Evolutionary conservation across 1,140 invertebrate genomes (phyloP).

Genomic region (Diachasma alloeum): DNA sequence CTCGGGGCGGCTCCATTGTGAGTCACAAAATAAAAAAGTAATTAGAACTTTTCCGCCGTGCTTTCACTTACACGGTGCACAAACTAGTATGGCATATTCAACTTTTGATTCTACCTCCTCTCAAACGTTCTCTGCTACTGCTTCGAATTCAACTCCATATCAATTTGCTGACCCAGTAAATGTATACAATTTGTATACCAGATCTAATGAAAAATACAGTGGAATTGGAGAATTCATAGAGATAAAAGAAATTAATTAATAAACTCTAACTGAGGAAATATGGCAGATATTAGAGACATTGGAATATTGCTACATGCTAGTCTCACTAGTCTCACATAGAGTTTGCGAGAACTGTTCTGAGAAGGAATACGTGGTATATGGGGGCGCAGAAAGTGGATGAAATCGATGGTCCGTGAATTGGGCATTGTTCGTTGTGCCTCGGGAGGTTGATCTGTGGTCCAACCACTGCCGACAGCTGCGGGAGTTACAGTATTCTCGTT

Average conservation of each 20-base stretch:
- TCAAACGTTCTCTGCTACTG: not conserved
- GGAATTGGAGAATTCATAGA: no score
- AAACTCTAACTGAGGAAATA: no score
- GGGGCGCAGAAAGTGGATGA: not conserved
- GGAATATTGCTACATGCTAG: not conserved
- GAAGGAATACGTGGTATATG: not conserved
- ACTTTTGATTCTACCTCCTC: conserved; percentile 3
- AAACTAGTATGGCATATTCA: not conserved
- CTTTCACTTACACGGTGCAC: conserved; percentile 22
- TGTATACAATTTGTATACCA: not conserved
- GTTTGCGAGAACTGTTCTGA: not conserved
- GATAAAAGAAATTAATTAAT: no score
- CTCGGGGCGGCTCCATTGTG: conserved; percentile 15
- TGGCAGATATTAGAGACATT: no score
- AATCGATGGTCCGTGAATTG: conserved; percentile 34
- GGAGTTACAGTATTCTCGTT: conserved; percentile 26
- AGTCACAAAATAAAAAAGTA: conserved; percentile 33
- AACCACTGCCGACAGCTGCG: conserved; percentile 37
- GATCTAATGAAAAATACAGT: not conserved
- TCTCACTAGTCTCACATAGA: not conserved
- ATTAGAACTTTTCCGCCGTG: conserved; percentile 29
- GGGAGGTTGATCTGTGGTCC: conserved; percentile 23
- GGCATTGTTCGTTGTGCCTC: conserved; percentile 30
- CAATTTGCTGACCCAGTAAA: not conserved
- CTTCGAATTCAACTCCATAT: not conserved